These are phyloP conservation scores for Enteromius radiatus DNA, from an alignment of 2,797 vertebrate species.

Conservation along the genomic window DNA sequence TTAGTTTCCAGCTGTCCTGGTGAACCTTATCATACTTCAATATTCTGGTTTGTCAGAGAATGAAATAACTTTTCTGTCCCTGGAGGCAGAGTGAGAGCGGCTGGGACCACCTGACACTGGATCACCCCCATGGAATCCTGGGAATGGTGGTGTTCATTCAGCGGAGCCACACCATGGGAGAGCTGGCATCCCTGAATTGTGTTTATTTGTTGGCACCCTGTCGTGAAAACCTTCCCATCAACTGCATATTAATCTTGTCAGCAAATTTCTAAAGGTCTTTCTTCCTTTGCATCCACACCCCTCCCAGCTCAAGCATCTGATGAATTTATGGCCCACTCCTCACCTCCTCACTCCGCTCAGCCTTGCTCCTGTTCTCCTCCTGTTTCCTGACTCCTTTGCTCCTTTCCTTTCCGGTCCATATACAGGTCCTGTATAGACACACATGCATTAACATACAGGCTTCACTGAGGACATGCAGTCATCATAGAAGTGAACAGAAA, in stretches of 20 bases:
- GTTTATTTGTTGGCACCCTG: conserved; percentile 96
- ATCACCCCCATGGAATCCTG: conserved; percentile 74
- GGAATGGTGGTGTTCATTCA: conserved; percentile 72
- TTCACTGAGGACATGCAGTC: conserved; percentile 69
- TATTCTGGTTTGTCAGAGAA: conserved; percentile 72
- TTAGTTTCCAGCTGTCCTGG: conserved; percentile 75
- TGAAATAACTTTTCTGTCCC: conserved; percentile 73
- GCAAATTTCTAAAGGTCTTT: conserved; percentile 77
- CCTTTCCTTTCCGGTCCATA: background rate
- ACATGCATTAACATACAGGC: conserved; percentile 64
- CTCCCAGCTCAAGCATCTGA: conserved; percentile 44
- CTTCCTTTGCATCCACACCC: conserved; percentile 60
- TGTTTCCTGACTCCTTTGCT: conserved; percentile 29
- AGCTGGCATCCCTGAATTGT: conserved; percentile 87
- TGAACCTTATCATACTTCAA: conserved; percentile 69
- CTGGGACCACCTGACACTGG: conserved; percentile 75
- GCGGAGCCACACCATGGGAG: conserved; percentile 58
- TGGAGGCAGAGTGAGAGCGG: conserved; percentile 60
- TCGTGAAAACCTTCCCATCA: conserved; percentile 89
- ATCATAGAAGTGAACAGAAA: conserved; percentile 70
- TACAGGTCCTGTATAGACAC: conserved; percentile 28
- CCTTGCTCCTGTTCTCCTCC: conserved; percentile 36
- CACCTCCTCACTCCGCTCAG: conserved; percentile 53
- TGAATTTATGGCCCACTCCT: conserved; percentile 73
- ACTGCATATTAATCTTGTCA: conserved; percentile 93